A percentile compares a stretch with the other conserved stretches of the same genome.
phyloP scores from a whole-genome alignment of 2,797 vertebrate species.

The Amphiprion clarkii region DNA sequence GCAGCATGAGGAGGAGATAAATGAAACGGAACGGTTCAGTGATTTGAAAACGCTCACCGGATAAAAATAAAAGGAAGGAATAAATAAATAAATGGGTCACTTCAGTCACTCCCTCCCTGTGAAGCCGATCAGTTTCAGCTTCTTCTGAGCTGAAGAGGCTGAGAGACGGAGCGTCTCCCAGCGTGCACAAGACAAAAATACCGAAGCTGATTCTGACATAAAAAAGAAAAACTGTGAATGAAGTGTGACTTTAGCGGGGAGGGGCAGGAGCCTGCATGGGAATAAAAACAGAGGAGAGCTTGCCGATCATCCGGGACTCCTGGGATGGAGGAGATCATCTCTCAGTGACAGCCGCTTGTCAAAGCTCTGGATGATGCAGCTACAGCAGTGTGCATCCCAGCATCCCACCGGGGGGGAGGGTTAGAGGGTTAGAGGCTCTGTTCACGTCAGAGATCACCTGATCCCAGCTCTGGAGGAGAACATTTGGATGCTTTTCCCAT shows the following conservation, averaged over 20 bases:
- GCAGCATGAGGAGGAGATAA: slow-evolving; percentile 44
- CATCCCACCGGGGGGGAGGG: slow-evolving; percentile 15
- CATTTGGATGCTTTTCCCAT: slow-evolving; percentile 14
- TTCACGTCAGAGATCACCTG: slow-evolving; percentile 42
- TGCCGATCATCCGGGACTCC: slow-evolving; percentile 56
- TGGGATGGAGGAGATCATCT: slow-evolving; percentile 44
- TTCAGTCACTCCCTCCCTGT: slow-evolving; percentile 48
- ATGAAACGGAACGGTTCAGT: slow-evolving; percentile 57
- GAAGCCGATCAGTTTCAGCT: slow-evolving; percentile 57
- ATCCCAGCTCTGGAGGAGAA: slow-evolving; percentile 25
- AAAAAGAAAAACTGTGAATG: background rate
- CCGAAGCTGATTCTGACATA: background rate
- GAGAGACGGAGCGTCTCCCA: background rate
- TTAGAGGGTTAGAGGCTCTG: background rate
- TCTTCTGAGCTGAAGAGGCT: slow-evolving; percentile 4
- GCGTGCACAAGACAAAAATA: slow-evolving; percentile 3
- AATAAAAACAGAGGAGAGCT: slow-evolving; percentile 1
- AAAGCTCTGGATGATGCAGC: slow-evolving; percentile 59
- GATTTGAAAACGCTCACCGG: slow-evolving; percentile 52
- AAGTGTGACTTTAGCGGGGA: background rate
- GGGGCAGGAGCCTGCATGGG: background rate
- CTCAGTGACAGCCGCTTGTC: slow-evolving; percentile 69
- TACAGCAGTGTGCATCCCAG: slow-evolving; percentile 48
- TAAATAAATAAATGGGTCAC: slow-evolving; percentile 57
- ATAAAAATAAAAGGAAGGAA: slow-evolving; percentile 44